phyloP scores from a whole-genome alignment of 2,113 vertebrate species.

The Thermophis baileyi region DNA sequence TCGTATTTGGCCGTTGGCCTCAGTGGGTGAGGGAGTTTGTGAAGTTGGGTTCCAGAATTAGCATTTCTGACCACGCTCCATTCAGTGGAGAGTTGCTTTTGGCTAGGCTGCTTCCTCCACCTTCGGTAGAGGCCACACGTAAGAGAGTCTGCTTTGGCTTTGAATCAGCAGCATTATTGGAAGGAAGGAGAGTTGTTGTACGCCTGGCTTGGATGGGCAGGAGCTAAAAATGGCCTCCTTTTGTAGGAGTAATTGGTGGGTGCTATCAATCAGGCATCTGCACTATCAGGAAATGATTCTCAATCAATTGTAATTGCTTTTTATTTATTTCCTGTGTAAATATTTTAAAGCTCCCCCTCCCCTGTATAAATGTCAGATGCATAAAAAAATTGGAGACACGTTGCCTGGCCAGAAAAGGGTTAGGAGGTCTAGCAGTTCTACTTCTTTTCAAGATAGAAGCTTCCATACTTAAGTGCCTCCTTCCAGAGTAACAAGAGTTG shows the following conservation, averaged over 20 bases:
- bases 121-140: not conserved
- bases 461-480: not conserved
- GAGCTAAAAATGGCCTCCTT: conserved; percentile 43
- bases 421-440: not conserved
- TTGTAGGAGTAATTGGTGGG: conserved; percentile 34
- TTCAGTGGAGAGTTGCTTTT: too few relatives aligned
- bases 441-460: not conserved
- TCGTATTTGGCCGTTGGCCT: not conserved
- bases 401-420: conserved; percentile 35
- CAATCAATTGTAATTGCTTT: conserved; percentile 69
- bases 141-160: accelerated
- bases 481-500: not conserved
- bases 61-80: not conserved
- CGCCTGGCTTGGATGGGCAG: not conserved
- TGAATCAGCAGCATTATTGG: not conserved
- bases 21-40: not conserved
- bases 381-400: conserved; percentile 25
- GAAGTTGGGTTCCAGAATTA: not conserved
- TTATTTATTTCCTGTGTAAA: conserved; percentile 66
- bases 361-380: conserved; percentile 38
- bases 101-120: not conserved
- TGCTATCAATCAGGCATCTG: conserved; percentile 55
- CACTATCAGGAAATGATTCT: conserved; percentile 66
- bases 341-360: conserved; percentile 47
- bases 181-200: conserved; percentile 19